A percentile compares a stretch with the other conserved stretches of the same genome.
Evolutionary conservation across 1,140 invertebrate species (phyloP).

Genomic region (Brachystomella parvula): DNA sequence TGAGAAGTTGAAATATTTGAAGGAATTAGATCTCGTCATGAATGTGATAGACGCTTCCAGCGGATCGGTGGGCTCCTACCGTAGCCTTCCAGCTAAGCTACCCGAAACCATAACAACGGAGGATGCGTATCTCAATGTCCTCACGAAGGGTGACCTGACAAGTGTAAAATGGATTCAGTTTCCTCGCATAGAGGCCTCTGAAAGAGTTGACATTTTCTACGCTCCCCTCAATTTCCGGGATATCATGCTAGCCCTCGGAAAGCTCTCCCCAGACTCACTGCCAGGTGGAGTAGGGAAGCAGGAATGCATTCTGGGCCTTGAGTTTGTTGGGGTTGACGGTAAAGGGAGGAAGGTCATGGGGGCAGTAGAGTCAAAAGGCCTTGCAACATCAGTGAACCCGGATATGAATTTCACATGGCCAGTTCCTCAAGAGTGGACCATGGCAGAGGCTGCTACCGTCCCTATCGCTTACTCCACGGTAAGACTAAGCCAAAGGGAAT

Average conservation of each 20-base stretch:
- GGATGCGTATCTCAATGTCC: constrained; percentile 86
- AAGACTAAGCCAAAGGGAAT: constrained; percentile 43
- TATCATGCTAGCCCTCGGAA: constrained; percentile 93
- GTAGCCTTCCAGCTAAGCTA: constrained; percentile 17
- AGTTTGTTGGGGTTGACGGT: constrained; percentile 77
- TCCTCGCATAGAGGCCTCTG: constrained; percentile 44
- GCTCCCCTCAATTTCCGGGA: constrained; percentile 94
- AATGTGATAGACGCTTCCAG: constrained; percentile 8
- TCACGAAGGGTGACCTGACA: constrained; percentile 80
- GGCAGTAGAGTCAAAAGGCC: constrained; percentile 73
- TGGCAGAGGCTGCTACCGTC: constrained; percentile 86
- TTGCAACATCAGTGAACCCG: constrained; percentile 70
- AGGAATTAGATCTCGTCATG: constrained; percentile 34
- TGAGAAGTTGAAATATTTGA: constrained; percentile 20
- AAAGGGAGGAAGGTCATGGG: constrained; percentile 82
- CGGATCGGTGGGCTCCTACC: constrained; percentile 12
- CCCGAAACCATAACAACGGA: constrained; percentile 50
- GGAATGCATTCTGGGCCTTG: constrained; percentile 89
- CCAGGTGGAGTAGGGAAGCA: constrained; percentile 70
- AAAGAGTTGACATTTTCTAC: constrained; percentile 78
- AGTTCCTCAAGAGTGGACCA: constrained; percentile 75
- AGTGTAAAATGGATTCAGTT: constrained; percentile 92
- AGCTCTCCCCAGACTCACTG: constrained; percentile 86
- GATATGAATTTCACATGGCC: constrained; percentile 81
- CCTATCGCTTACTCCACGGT: constrained; percentile 85